Conservation (phyloP, 2,113 vertebrate genomes). For the Morone chrysops region DNA sequence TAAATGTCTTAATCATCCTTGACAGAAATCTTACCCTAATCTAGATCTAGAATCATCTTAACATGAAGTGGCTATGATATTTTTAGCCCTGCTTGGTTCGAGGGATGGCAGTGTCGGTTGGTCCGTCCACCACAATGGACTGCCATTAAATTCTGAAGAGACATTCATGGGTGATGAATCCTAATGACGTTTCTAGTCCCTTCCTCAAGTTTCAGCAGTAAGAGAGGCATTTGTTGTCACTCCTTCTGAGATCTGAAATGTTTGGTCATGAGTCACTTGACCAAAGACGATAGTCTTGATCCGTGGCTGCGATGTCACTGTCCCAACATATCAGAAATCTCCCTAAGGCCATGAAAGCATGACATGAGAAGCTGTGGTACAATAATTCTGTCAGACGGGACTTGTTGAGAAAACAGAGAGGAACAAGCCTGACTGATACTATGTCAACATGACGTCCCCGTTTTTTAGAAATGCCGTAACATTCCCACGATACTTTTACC, state of each 20-base stretch:
- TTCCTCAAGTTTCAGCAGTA: neutral
- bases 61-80: too few species aligned
- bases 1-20: too few species aligned
- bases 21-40: neutral
- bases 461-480: neutral
- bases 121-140: too few species aligned
- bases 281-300: neutral
- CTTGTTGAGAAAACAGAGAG: constrained; percentile 50
- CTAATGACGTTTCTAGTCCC: too few species aligned
- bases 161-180: too few species aligned
- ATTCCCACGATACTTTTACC: constrained; percentile 65
- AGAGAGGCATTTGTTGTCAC: neutral
- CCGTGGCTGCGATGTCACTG: constrained; percentile 4
- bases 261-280: neutral
- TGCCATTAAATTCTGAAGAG: too few species aligned
- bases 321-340: constrained; percentile 25
- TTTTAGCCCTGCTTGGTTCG: too few species aligned
- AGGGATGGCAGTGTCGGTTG: too few species aligned
- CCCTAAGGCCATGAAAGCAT: neutral
- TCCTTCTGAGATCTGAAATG: constrained; percentile 5
- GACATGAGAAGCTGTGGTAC: constrained; percentile 33
- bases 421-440: constrained; percentile 14
- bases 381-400: constrained; percentile 30
- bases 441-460: constrained; percentile 20
- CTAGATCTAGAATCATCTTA: too few species aligned